Conservation (phyloP, 2,888 invertebrate genomes). For the Andrena praecox region DNA sequence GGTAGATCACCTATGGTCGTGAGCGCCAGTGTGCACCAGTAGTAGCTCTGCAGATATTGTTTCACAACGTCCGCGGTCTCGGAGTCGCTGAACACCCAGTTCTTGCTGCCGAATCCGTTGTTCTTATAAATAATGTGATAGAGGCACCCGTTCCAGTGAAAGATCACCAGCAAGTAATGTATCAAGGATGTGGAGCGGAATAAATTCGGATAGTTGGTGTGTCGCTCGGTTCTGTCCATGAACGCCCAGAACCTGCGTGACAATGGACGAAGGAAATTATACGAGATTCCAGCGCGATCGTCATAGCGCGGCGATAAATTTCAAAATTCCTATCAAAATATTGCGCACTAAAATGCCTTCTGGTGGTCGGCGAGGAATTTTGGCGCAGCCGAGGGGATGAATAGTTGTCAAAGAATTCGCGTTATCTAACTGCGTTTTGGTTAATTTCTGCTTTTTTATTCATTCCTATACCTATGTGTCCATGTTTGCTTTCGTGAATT, state of each 20-base stretch:
- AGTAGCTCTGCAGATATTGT: conserved; percentile 98
- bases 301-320: conserved; percentile 44
- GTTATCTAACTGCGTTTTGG: not conserved
- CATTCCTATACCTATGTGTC: not conserved
- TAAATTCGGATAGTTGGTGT: conserved; percentile 99
- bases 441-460: not conserved
- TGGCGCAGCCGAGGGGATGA: not conserved
- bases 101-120: conserved; percentile 96
- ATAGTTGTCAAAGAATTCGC: conserved; percentile 5
- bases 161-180: conserved; percentile 98
- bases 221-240: conserved; percentile 98
- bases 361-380: conserved; percentile 6
- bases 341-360: conserved; percentile 13
- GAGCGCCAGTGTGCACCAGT: conserved; percentile 98
- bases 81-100: conserved; percentile 95
- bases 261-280: conserved; percentile 38
- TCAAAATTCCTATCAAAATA: conserved; percentile 27
- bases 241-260: conserved; percentile 94
- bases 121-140: conserved; percentile 98
- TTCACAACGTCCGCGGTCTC: conserved; percentile 95
- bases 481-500: not conserved
- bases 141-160: conserved; percentile 99
- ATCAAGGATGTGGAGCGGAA: conserved; percentile 96
- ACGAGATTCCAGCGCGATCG: conserved; percentile 40
- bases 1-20: conserved; percentile 94